Evolutionary conservation across 2,797 vertebrate species (phyloP), one percentile per base, ranked within the genome.

Genomic region (Heterohyrax brucei): DNA sequence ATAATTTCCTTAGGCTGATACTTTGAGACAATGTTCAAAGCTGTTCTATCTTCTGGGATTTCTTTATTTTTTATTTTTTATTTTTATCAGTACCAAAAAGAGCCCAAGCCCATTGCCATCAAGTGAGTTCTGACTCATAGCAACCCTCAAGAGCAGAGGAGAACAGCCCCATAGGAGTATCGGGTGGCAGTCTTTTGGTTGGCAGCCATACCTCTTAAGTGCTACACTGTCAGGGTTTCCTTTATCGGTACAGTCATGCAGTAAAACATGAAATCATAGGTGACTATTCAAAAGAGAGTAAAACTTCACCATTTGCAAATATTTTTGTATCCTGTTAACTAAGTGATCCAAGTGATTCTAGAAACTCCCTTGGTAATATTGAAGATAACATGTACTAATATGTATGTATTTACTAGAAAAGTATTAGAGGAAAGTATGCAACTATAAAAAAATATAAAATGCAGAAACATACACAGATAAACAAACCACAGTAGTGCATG

Each of bases 381-480:
- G 61, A 90, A 95, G 79, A 2, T 28, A 16, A 89, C 39, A 50
- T 68, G 44, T 24, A 87, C 3, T 79, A 78, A 61, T 46, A 61
- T 3, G 50, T 80, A 62, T 39, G 28, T 33, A 46, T 78, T 82
- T 24, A 22, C 33, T 83, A 28, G 50, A 87, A 93, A 87, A 91
- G 59, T 86, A 82, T 86, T 76, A 76, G 8, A n/a, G 94, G 22
- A 72, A 83, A 86, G 59, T 53, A 48, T 7, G 53, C 62, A 50
- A 84, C 22, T 13, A 12, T 80, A 56, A 94, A 44, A 96, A 95
- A 77, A 77, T 33, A 48, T 44, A 81, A 62, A 89, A 92, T 75
- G 48, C 10, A 50, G 62, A 75, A 78, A 87, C 2, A 53, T 0
- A 0, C 0, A 0, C 0, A 50, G 4, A 18, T 44, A 22, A 78